phyloP scores from a whole-genome alignment of 2,888 invertebrate species.

The Artemia sp. region DNA sequence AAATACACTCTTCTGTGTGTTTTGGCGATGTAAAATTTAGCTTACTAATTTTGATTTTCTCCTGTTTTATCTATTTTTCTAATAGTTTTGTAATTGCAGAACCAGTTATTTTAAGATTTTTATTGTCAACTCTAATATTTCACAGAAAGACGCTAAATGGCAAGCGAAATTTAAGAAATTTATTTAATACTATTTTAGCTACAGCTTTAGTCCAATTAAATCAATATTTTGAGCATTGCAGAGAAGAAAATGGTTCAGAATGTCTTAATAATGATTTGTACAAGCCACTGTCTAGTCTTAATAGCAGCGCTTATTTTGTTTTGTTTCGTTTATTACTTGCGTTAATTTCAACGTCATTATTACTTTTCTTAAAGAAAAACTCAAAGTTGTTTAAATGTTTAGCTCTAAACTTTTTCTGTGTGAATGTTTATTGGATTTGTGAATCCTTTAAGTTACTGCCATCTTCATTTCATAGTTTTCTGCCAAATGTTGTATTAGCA shows the following conservation, averaged over 20 bases:
- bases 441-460: constrained; percentile 1
- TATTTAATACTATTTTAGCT: background rate
- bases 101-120: constrained; percentile 51
- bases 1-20: no score
- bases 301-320: background rate
- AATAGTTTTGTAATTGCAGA: constrained; percentile 91
- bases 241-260: constrained; percentile 10
- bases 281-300: constrained; percentile 6
- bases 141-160: constrained; percentile 26
- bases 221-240: background rate
- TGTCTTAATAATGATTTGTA: background rate
- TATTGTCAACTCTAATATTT: constrained; percentile 44
- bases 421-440: background rate
- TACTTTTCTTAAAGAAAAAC: background rate
- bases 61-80: constrained; percentile 45
- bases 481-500: background rate
- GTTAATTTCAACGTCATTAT: background rate
- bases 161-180: background rate
- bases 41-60: background rate
- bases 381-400: background rate
- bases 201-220: background rate
- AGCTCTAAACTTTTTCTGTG: background rate
- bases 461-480: background rate
- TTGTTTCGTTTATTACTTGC: background rate
- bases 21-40: no score